Conservation (phyloP, 2,113 vertebrate genomes). For the Tringa solitaria region DNA sequence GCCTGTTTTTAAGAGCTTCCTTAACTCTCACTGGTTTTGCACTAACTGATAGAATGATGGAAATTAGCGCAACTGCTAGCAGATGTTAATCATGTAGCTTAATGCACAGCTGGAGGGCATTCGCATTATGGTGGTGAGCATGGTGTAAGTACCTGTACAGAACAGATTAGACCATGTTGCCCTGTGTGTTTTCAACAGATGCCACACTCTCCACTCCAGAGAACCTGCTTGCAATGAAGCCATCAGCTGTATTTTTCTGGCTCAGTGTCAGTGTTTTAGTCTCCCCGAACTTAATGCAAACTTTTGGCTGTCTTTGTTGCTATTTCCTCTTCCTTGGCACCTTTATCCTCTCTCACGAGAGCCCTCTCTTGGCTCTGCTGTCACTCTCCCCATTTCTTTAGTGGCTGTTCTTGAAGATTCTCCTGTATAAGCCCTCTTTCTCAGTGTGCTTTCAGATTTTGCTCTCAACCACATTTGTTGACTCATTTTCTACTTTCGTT, state of each 20-base stretch:
- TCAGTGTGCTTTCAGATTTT: not conserved
- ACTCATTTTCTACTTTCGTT: not conserved
- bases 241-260: not conserved
- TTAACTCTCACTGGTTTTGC: conserved; percentile 23
- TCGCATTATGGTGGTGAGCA: not conserved
- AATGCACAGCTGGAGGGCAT: conserved; percentile 58
- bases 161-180: conserved; percentile 1
- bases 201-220: not conserved
- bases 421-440: not conserved
- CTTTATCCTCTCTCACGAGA: not conserved
- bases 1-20: not conserved
- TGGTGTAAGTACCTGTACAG: conserved; percentile 1
- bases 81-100: conserved; percentile 63
- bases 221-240: not conserved
- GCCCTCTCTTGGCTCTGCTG: not conserved
- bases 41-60: not conserved
- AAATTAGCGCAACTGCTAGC: conserved; percentile 27
- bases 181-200: conserved; percentile 34
- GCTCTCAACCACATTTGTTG: not conserved
- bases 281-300: not conserved
- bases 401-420: not conserved
- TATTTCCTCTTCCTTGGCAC: not conserved
- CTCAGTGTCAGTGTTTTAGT: not conserved
- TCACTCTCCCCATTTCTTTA: not conserved
- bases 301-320: not conserved